Base-by-base conservation (phyloP, 2,888 invertebrate genomes). In the Prenolepis imparis region DNA sequence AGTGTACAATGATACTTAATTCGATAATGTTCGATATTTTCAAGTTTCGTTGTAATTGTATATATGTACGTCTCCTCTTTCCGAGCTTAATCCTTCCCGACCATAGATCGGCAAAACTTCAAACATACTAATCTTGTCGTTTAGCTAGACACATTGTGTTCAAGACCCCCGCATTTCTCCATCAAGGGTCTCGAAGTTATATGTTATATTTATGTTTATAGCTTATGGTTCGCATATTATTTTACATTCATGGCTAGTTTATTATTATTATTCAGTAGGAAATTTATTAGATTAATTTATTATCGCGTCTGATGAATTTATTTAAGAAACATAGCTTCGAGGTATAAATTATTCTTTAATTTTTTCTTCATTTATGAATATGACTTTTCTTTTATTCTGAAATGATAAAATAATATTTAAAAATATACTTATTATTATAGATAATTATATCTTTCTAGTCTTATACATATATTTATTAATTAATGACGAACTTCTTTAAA, bases 1-100 rank as follows among this genome's bases (percentile, higher is more conserved):
- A 28, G 1, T 32, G 57, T 41, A 44, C 59, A 59, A 68, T 59
- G 32, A 78, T 12, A 68, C 36, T 78, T 44, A 24, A 68, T 68
- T 78, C 24, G 59, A 68, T 78, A 68, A 68, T 44, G 24, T 24
- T 59, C 68, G 44, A 44, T 39, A 21, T 18, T 67, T 66, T 2
- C 57, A 68, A 78, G 59, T 78, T 78, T 78, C 44, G 24, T 44
- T 68, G 44, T 68, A 78, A 68, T 68, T 78, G 59, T 32, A 44
- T 78, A 44, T 32, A 44, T 32, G 11, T 39, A 11, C 67, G 59
- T 28, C 39, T 52, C 36, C 52, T 41, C 41, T 36, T 36, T 66
- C 39, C 8, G n/a, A 68, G 32, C 24, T 44, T 32, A 21, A 68
- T 68, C 28, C 21, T 28, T 18, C 5, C 39, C 52, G 61, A 64